Percentiles rank a stretch among this genome's conserved stretches.
Conservation (phyloP, 2,888 invertebrate species). For the Leptogaster cylindrica region DNA sequence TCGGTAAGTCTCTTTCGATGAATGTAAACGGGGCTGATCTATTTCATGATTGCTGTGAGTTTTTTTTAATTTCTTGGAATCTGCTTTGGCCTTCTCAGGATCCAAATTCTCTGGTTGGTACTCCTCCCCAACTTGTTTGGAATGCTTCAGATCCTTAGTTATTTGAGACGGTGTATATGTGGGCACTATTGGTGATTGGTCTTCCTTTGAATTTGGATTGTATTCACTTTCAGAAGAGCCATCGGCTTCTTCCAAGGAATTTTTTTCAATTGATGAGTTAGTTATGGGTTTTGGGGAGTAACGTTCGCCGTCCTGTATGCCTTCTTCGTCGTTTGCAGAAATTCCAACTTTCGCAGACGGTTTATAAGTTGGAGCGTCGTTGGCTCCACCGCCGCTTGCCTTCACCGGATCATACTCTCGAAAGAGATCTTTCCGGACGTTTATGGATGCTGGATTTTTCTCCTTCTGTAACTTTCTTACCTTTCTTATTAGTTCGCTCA, state of each 20-base stretch:
- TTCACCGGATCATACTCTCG: slow-evolving; percentile 12
- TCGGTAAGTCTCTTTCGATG: background rate
- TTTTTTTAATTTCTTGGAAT: background rate
- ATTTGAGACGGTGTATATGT: slow-evolving; percentile 15
- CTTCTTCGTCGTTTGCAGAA: background rate
- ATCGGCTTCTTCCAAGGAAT: background rate
- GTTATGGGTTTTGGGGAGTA: slow-evolving; percentile 42
- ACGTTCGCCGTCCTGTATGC: slow-evolving; percentile 1
- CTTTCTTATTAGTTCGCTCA: background rate
- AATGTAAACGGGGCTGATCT: background rate
- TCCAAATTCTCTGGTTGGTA: background rate
- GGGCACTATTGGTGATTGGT: background rate
- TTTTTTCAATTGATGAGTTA: background rate
- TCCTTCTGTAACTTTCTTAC: background rate
- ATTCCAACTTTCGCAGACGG: slow-evolving; percentile 1
- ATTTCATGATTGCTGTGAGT: background rate
- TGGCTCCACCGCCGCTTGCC: background rate
- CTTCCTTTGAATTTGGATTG: background rate
- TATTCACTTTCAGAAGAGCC: background rate
- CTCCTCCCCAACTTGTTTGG: no score
- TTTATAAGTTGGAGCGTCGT: slow-evolving; percentile 18
- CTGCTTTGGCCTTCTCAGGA: background rate
- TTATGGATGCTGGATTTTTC: background rate
- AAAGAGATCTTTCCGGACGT: background rate
- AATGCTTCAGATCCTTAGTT: background rate